These are phyloP conservation scores for Homalodisca vitripennis DNA, from an alignment of 1,140 invertebrate genomes.

Conservation along the genomic window DNA sequence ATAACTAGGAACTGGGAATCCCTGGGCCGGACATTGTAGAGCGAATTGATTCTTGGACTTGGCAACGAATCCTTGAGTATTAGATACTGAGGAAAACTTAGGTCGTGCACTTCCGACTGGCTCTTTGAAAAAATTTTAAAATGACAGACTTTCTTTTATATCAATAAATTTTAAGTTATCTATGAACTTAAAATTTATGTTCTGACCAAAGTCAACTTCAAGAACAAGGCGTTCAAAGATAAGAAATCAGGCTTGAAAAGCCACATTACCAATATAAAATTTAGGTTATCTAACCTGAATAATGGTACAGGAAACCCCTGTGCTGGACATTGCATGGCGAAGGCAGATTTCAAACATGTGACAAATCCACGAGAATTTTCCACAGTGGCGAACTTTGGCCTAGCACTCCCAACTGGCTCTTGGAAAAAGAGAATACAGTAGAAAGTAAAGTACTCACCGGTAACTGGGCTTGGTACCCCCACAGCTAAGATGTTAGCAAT, in stretches of 20 bases:
- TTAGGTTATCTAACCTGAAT: conserved; percentile 59
- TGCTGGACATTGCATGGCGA: conserved; percentile 34
- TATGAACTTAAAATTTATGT: no score
- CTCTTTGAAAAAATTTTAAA: conserved; percentile 49
- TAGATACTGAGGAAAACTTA: conserved; percentile 50
- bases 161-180: no score
- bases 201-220: not conserved
- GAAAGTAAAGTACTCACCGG: not conserved
- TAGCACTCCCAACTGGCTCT: conserved; percentile 58
- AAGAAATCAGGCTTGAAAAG: no score
- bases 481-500: no score
- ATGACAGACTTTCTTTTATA: no score
- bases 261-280: no score
- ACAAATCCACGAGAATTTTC: conserved; percentile 38
- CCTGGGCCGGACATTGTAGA: conserved; percentile 47
- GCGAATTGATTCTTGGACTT: conserved; percentile 26
- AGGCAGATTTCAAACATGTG: no score
- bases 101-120: conserved; percentile 53
- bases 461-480: no score
- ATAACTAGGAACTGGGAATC: conserved; percentile 51
- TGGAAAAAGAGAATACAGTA: conserved; percentile 29
- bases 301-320: conserved; percentile 60
- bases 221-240: no score
- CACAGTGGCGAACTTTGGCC: conserved; percentile 52
- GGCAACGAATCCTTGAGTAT: conserved; percentile 45